Base-by-base conservation (phyloP, 1,140 invertebrate genomes). In the Druon quercuslanigerum region DNA sequence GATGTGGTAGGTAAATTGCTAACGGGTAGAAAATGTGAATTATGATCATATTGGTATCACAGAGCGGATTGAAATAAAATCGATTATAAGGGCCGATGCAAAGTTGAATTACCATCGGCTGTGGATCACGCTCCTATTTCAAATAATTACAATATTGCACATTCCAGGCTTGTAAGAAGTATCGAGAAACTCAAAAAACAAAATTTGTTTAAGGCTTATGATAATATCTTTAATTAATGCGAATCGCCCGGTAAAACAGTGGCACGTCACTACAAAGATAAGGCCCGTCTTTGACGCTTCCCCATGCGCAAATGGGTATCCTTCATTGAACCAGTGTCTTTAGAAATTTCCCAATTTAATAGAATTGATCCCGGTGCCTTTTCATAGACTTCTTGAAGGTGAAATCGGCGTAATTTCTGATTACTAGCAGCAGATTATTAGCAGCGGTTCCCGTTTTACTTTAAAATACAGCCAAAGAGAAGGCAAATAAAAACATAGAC, bases 321-420 rank as follows among this genome's bases (percentile, higher is more conserved):
- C 20, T 25, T 25, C 1, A 25, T 25, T 25, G 3, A 25, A 3
- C 20, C 20, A 25, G 20, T 25, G 3, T 25, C 20, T 25, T 25
- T 1, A 79, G 72, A 82, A 75, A 71, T 88, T 87, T 11, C 71
- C 78, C 12, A 91, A 91, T 80, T 72, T 91, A 2, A 79, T 91
- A 16, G 88, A 91, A 75, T 17, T 80, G 0, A 87, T 92, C 13
- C 86, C 89, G n/a, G 33, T 79, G 2, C 72, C 90, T 20, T 54
- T 92, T n/a, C n/a, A 86, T 14, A 56, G 80, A 13, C 92, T 92
- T 80, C 71, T 89, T 51, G 74, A 52, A 70, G 82, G 82, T 14
- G 82, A 76, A 50, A 86, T 89, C 73, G 90, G 86, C 50, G 80
- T 91, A 0, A 83, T 84, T 7, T 80, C 89, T 5, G 91, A 92